Conservation (phyloP, 2,888 invertebrate species). For the Ormyrus pomaceus region DNA sequence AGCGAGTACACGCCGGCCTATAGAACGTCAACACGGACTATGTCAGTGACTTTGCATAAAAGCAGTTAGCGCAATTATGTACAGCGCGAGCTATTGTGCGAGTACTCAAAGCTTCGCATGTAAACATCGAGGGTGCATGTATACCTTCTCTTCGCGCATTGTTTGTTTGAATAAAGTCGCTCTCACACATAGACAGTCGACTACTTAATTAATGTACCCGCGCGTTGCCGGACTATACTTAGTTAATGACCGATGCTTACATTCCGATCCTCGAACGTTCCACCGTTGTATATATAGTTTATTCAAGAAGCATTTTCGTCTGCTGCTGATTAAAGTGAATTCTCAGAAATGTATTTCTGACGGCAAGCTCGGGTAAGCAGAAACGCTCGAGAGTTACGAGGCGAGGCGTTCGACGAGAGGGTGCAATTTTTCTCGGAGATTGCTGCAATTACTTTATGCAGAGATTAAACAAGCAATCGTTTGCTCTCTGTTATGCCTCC, state of each 20-base stretch:
- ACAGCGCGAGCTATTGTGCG: neutral
- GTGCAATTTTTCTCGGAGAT: neutral
- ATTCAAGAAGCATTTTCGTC: no score
- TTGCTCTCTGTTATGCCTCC: constrained; percentile 23
- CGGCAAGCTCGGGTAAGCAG: no score
- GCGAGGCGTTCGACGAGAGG: no score
- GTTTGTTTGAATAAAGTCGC: constrained; percentile 19
- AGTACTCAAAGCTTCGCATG: constrained; percentile 5
- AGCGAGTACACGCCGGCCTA: no score
- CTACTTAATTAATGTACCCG: neutral
- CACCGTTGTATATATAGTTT: no score
- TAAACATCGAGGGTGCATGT: constrained; percentile 11
- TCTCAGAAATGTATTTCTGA: no score
- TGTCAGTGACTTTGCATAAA: neutral
- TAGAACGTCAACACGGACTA: no score
- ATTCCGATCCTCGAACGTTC: no score
- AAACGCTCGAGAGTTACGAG: no score
- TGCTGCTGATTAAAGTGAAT: no score
- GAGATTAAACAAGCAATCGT: constrained; percentile 24
- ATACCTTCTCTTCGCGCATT: neutral
- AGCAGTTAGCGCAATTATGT: neutral
- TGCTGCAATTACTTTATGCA: neutral
- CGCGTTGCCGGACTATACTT: neutral
- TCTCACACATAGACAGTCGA: neutral
- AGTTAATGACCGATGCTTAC: neutral